phyloP scores from a whole-genome alignment of 2,888 invertebrate genomes.

The Cylloceria caligata region DNA sequence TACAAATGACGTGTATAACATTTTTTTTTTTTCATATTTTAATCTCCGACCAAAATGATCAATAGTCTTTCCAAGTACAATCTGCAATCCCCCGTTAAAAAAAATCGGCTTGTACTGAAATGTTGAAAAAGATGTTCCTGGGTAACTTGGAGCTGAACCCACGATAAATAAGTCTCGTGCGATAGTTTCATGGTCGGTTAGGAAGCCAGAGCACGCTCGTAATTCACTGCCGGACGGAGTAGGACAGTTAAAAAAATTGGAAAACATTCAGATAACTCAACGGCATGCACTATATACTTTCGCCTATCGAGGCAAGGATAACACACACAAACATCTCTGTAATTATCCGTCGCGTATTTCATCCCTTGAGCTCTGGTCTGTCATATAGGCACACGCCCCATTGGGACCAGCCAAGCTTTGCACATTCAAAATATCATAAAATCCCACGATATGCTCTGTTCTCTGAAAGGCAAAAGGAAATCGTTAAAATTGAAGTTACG shows the following conservation, averaged over 20 bases:
- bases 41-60: neutral
- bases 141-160: neutral
- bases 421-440: slow-evolving; percentile 6
- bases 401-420: neutral
- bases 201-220: slow-evolving; percentile 12
- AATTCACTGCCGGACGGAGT: slow-evolving; percentile 13
- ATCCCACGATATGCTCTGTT: slow-evolving; percentile 4
- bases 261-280: slow-evolving; percentile 23
- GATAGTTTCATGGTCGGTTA: slow-evolving; percentile 16
- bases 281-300: slow-evolving; percentile 1
- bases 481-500: neutral
- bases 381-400: slow-evolving; percentile 26
- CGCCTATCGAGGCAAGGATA: slow-evolving; percentile 5
- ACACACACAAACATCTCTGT: slow-evolving; percentile 35
- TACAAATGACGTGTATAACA: neutral
- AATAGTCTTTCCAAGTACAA: neutral
- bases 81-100: neutral
- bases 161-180: neutral
- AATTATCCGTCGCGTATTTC: slow-evolving; percentile 60
- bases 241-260: slow-evolving; percentile 9
- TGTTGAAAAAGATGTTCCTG: neutral
- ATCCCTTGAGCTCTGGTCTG: slow-evolving; percentile 24
- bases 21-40: neutral
- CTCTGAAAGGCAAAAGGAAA: neutral
- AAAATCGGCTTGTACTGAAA: neutral